Conservation (phyloP, 2,888 invertebrate genomes). For the Ceratothoa steindachneri region DNA sequence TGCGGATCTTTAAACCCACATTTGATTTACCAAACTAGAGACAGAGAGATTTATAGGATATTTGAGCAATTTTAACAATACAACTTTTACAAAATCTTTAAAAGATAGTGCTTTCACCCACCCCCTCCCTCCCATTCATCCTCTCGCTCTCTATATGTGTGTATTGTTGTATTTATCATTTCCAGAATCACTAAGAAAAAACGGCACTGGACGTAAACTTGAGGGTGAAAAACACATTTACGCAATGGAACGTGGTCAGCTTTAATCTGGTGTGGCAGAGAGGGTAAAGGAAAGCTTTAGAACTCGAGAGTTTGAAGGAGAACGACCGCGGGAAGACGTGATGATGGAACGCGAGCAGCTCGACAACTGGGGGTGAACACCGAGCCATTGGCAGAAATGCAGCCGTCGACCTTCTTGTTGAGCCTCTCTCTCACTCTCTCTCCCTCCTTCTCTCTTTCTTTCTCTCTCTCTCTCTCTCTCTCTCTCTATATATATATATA, state of each 20-base stretch:
- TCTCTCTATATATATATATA: no score
- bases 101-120: background rate
- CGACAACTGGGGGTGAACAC: constrained; percentile 1
- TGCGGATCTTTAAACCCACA: background rate
- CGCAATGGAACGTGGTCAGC: background rate
- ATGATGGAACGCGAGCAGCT: background rate
- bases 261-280: background rate
- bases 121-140: background rate
- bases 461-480: background rate
- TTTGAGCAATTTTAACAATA: background rate
- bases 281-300: background rate
- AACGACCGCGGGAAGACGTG: background rate
- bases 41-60: background rate
- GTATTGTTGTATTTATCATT: background rate
- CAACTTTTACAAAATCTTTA: no score
- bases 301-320: background rate
- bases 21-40: background rate
- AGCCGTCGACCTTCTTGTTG: constrained; percentile 9
- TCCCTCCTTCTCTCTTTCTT: background rate
- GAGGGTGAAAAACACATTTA: background rate
- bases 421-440: background rate
- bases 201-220: background rate
- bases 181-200: background rate
- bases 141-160: background rate
- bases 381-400: background rate